Base-by-base conservation (phyloP, 2,113 vertebrate species). In the Lagenorhynchus albirostris region DNA sequence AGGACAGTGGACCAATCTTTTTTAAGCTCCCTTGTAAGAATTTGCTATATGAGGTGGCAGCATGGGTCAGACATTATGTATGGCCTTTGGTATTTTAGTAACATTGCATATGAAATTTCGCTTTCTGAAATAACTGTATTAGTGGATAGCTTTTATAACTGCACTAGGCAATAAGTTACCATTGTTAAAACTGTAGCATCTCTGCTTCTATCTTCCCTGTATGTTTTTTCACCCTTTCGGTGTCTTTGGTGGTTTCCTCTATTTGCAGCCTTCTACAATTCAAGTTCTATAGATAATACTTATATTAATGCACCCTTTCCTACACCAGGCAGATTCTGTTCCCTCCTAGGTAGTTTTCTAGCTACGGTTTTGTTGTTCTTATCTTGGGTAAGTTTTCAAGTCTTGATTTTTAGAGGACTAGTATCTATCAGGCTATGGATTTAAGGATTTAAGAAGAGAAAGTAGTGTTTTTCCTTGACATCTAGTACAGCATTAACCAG, bases 31-130 rank as follows among this genome's bases (percentile, higher is more conserved):
- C 84, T 38, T 92, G 85, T 86, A 74, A 91, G 89, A 74, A 80
- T 86, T 92, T 85, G 77, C 95, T 87, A 3, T 80, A 47, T 44
- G 94, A 93, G 76, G 96, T 83, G 86, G 89, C 87, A 60, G 68
- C 91, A 50, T 60, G 82, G 96, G 95, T 95, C 96, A 97, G 96
- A 97, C 97, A 0, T 98, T 86, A 97, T 96, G 96, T 87, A 97
- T 92, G 97, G 89, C 82, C 94, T 96, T 92, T 97, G 96, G 97
- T 95, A 98, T 97, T 96, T 97, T 86, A 65, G 73, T 14, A 84
- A 81, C 88, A 50, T 31, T 89, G 55, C 44, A 9, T 89, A 86
- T 91, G 89, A 96, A 93, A 76, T 89, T 65, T 31, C 13, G 17
- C 58, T 71, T 94, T 96, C 89, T 26, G 36, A 85, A 93, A 65